Percentiles rank a stretch among this genome's conserved stretches.
These are phyloP conservation scores for Tachuris rubrigastra DNA, from an alignment of 2,113 vertebrate genomes.

Conservation along the genomic window DNA sequence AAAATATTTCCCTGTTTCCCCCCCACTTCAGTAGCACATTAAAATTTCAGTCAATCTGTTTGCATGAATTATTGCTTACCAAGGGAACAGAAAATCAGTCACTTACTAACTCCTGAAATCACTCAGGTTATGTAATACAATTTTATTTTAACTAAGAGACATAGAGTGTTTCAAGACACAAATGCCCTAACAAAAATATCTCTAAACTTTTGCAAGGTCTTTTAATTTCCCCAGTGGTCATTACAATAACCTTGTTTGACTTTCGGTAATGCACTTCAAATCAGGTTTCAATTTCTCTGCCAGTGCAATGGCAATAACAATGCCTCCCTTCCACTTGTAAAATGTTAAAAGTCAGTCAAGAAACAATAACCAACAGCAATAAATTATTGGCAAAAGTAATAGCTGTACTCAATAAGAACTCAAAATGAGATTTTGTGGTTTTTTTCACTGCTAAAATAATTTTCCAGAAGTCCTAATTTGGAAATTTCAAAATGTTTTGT, in stretches of 20 bases:
- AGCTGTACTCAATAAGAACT: neutral
- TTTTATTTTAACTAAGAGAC: conserved; percentile 33
- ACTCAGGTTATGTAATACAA: neutral
- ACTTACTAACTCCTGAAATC: conserved; percentile 24
- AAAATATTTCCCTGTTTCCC: neutral
- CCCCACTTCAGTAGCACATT: neutral
- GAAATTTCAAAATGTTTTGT: neutral
- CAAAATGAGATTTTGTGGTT: neutral
- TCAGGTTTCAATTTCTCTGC: neutral
- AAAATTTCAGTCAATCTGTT: conserved; percentile 13
- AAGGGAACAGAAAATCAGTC: conserved; percentile 28
- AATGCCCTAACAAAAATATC: neutral
- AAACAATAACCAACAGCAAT: neutral
- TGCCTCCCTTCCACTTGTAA: neutral
- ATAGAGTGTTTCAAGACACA: neutral
- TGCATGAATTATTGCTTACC: conserved; percentile 35
- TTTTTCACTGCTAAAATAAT: neutral
- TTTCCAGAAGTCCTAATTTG: neutral
- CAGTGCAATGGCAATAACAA: neutral
- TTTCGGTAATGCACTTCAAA: neutral
- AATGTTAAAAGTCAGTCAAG: neutral
- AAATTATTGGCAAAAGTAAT: neutral
- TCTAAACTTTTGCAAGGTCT: conserved; percentile 4
- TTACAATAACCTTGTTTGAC: conserved; percentile 14
- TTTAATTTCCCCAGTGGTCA: conserved; percentile 33